Conservation (phyloP, 2,797 vertebrate genomes). For the Myoxocephalus aenaeus region DNA sequence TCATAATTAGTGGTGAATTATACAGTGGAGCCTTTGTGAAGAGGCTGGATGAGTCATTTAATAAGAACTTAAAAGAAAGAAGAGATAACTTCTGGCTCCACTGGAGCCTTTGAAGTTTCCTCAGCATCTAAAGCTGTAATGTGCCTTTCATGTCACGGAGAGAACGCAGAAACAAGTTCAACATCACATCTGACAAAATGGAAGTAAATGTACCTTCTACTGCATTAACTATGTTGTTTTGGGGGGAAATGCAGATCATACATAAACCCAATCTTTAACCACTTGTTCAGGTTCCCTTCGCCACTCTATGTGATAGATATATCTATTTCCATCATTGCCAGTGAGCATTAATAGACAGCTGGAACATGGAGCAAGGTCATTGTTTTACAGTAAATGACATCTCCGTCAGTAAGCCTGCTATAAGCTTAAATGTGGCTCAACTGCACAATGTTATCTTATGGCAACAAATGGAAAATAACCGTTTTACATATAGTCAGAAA, state of each 20-base stretch:
- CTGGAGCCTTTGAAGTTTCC: conserved; percentile 58
- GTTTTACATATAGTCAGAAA: neutral
- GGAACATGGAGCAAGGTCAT: neutral
- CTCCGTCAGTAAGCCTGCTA: neutral
- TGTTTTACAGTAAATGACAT: neutral
- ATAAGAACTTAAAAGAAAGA: conserved; percentile 58
- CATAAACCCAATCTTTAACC: no score
- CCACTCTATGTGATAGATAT: no score
- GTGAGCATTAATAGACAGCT: neutral
- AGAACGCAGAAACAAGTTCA: conserved; percentile 52
- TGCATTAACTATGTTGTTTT: neutral
- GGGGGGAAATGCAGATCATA: neutral
- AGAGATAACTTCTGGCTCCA: conserved; percentile 62
- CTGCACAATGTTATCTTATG: neutral
- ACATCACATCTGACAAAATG: conserved; percentile 51
- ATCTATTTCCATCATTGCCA: neutral
- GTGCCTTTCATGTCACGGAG: conserved; percentile 70
- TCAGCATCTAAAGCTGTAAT: conserved; percentile 53
- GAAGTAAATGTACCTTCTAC: conserved; percentile 6
- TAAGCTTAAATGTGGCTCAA: neutral
- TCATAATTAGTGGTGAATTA: conserved; percentile 63
- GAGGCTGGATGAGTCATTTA: conserved; percentile 49
- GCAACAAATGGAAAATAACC: neutral
- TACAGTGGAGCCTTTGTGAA: conserved; percentile 51
- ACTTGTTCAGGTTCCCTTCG: no score